Evolutionary conservation across 2,797 vertebrate genomes (phyloP).

Genomic region (Rhinophrynus dorsalis): DNA sequence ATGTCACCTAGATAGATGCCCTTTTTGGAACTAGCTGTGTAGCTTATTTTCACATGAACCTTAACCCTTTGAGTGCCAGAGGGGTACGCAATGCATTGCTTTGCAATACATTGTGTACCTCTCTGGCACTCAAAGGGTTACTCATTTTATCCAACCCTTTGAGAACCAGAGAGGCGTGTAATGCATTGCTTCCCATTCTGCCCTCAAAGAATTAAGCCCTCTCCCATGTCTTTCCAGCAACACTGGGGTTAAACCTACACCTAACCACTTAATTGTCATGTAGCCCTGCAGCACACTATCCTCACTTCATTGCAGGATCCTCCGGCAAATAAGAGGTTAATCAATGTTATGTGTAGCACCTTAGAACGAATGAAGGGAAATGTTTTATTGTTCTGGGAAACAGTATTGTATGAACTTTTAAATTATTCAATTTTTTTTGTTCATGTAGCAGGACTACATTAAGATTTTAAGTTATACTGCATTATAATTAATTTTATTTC

Average conservation of each 20-base stretch:
- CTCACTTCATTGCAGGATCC: background rate
- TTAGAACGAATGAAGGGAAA: conserved; percentile 75
- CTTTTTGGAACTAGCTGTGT: no score
- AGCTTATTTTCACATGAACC: no score
- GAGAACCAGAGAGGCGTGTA: no score
- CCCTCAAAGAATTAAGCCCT: no score
- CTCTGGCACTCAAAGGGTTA: no score
- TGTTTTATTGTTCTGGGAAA: conserved; percentile 72
- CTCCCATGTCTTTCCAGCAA: conserved; percentile 22
- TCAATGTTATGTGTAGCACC: conserved; percentile 51
- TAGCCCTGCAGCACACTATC: background rate
- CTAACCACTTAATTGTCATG: background rate
- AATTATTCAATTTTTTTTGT: conserved; percentile 69
- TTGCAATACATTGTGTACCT: no score
- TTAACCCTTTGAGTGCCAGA: no score
- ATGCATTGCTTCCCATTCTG: no score
- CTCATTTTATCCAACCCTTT: no score
- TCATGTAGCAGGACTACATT: conserved; percentile 97
- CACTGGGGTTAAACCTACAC: conserved; percentile 21
- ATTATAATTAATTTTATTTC: conserved; percentile 73
- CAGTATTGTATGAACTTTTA: conserved; percentile 78
- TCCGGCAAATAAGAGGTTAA: conserved; percentile 9
- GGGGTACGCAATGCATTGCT: no score
- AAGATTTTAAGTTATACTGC: conserved; percentile 90
- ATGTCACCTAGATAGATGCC: no score